These are phyloP conservation scores for Actenoides hombroni DNA, from an alignment of 2,113 vertebrate genomes.

Conservation along the genomic window DNA sequence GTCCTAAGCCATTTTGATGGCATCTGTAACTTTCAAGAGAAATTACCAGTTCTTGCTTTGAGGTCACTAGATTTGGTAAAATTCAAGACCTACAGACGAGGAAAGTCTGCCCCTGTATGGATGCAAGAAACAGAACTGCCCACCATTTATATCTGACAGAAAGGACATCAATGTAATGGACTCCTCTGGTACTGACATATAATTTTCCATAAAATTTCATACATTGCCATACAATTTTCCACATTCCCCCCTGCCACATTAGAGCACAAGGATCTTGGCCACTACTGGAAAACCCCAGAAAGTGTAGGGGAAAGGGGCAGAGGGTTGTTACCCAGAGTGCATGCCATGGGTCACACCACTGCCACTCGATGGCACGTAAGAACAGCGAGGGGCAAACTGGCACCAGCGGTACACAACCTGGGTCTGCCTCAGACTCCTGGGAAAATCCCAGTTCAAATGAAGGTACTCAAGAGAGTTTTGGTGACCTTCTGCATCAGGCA, in stretches of 20 bases:
- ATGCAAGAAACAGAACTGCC: accelerated
- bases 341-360: background rate
- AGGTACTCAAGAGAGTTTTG: background rate
- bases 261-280: background rate
- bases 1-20: background rate
- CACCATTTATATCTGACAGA: background rate
- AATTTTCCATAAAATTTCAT: too few species aligned
- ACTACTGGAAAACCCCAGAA: background rate
- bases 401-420: accelerated
- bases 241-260: background rate
- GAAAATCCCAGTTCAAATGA: background rate
- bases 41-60: background rate
- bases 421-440: background rate
- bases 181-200: background rate
- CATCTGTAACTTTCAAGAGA: background rate
- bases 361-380: accelerated
- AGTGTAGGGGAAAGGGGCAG: accelerated
- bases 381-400: background rate
- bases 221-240: background rate
- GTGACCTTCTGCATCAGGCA: background rate
- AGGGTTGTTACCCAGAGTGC: accelerated
- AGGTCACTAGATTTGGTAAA: background rate
- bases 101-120: background rate
- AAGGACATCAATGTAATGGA: background rate
- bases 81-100: background rate